Conservation (phyloP, 1,140 invertebrate species). For the Micrasema longulum region DNA sequence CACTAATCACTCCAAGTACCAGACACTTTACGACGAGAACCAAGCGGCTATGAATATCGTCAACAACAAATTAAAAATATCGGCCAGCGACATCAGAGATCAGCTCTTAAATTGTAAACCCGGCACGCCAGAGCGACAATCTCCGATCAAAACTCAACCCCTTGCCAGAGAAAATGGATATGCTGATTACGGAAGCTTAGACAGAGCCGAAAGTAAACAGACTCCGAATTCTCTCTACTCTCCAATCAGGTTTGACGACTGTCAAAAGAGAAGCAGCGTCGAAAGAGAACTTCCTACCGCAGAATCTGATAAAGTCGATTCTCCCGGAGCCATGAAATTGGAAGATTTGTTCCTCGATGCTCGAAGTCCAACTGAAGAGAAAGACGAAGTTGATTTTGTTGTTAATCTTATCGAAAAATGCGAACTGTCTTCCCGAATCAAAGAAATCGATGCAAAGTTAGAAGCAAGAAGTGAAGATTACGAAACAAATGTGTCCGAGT, state of each 20-base stretch:
- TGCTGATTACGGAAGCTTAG: conserved; percentile 58
- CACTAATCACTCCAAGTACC: conserved; percentile 58
- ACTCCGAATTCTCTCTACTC: conserved; percentile 59
- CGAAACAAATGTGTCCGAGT: no score
- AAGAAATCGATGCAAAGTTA: neutral
- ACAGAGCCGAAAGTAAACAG: conserved; percentile 39
- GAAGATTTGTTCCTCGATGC: conserved; percentile 22
- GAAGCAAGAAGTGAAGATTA: neutral
- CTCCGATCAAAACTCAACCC: conserved; percentile 64
- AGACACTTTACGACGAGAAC: conserved; percentile 57
- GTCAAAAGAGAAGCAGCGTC: conserved; percentile 61
- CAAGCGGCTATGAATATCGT: conserved; percentile 48
- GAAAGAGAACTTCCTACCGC: conserved; percentile 57
- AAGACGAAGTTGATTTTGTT: conserved; percentile 23
- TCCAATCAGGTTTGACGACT: conserved; percentile 67
- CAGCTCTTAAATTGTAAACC: conserved; percentile 44
- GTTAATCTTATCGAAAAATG: neutral
- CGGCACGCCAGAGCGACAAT: conserved; percentile 48
- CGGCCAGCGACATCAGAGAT: conserved; percentile 43
- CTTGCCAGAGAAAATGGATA: conserved; percentile 64
- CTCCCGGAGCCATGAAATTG: neutral
- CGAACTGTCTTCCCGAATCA: no score
- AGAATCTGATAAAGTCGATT: conserved; percentile 51
- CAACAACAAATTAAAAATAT: conserved; percentile 32
- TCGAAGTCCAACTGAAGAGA: conserved; percentile 24